Percentiles rank a stretch among this genome's conserved stretches.
Conservation (phyloP, 2,888 invertebrate species). For the Calliopum simillimum region DNA sequence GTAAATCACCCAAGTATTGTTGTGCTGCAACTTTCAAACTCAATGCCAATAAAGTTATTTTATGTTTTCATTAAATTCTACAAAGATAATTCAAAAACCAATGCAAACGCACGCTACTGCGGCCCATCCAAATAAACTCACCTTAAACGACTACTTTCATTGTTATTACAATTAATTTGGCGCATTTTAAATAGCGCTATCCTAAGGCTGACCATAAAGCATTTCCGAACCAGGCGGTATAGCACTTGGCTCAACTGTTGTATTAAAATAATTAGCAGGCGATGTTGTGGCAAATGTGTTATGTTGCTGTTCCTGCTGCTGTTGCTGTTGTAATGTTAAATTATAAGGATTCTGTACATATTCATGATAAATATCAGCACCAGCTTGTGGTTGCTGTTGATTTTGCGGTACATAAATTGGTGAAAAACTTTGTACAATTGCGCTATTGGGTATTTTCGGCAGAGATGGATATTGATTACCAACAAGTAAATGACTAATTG, state of each 20-base stretch:
- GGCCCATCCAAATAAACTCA: no score
- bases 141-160: constrained; percentile 29
- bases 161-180: not conserved
- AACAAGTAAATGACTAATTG: constrained; percentile 60
- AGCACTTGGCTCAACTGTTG: constrained; percentile 68
- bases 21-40: no score
- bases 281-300: constrained; percentile 48
- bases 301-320: constrained; percentile 52
- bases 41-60: no score
- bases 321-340: constrained; percentile 64
- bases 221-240: constrained; percentile 75
- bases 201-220: constrained; percentile 69
- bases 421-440: constrained; percentile 65
- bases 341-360: constrained; percentile 67
- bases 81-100: no score
- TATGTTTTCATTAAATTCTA: no score
- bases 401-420: constrained; percentile 52
- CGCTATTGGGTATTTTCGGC: constrained; percentile 56
- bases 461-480: constrained; percentile 63
- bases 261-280: constrained; percentile 76
- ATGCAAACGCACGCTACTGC: no score
- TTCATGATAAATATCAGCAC: constrained; percentile 63
- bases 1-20: no score
- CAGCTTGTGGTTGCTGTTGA: constrained; percentile 44
- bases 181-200: not conserved